Percentiles rank a stretch among this genome's conserved stretches.
phyloP scores from a whole-genome alignment of 2,113 vertebrate species.

The Chionodraco myersi region DNA sequence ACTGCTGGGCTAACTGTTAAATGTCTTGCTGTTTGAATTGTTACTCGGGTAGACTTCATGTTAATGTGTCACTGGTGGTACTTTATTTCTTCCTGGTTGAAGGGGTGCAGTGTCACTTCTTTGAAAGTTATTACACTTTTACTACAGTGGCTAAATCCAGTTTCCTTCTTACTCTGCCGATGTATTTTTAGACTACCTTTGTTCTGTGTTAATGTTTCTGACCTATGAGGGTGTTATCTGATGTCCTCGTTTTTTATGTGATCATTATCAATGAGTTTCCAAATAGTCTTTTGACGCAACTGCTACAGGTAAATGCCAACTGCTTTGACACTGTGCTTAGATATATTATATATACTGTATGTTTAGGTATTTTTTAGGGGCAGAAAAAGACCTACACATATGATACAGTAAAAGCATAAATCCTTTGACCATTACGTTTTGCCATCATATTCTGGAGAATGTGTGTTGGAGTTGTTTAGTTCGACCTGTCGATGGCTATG shows the following conservation, averaged over 20 bases:
- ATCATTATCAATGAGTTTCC: not conserved
- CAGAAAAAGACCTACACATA: not conserved
- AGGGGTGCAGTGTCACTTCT: not conserved
- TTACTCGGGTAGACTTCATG: not conserved
- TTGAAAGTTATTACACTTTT: not conserved
- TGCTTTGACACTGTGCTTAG: not conserved
- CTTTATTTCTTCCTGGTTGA: not conserved
- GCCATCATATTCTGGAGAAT: not conserved
- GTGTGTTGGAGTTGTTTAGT: not conserved
- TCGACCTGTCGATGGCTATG: not conserved
- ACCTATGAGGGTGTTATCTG: not conserved
- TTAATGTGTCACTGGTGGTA: not conserved
- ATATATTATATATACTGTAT: not conserved
- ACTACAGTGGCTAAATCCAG: not conserved
- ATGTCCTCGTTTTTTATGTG: not conserved
- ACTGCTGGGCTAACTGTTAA: not conserved
- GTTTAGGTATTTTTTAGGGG: not conserved
- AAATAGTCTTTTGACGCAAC: not conserved
- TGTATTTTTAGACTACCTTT: not conserved
- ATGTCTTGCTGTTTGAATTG: not conserved
- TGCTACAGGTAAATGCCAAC: not conserved
- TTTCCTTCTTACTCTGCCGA: not conserved
- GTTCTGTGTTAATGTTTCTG: not conserved
- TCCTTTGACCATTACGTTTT: not conserved
- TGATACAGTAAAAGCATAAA: slow-evolving; percentile 1